Conservation (phyloP, 2,797 vertebrate species). For the Acanthurus leucopareius region DNA sequence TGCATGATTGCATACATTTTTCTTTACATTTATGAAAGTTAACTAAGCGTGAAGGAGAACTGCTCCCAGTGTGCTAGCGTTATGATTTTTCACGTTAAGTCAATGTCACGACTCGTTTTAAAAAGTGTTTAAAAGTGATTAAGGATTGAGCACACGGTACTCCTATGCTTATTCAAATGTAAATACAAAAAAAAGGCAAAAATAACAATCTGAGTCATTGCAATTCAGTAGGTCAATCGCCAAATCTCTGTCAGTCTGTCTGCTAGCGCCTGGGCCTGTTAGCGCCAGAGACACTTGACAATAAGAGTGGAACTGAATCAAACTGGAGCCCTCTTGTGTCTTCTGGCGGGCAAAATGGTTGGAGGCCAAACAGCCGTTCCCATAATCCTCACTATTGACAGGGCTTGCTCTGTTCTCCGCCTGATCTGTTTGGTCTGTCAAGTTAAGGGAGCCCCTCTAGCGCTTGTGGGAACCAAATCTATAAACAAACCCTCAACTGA, state of each 20-base stretch:
- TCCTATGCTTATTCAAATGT: slow-evolving; percentile 18
- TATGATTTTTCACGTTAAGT: slow-evolving; percentile 23
- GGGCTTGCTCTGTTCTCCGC: slow-evolving; percentile 76
- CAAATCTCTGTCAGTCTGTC: slow-evolving; percentile 56
- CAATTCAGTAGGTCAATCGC: slow-evolving; percentile 49
- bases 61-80: slow-evolving; percentile 2
- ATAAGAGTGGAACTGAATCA: slow-evolving; percentile 79
- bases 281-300: slow-evolving; percentile 78
- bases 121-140: neutral
- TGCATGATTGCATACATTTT: slow-evolving; percentile 37
- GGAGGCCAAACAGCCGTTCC: slow-evolving; percentile 80
- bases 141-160: slow-evolving; percentile 6
- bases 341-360: slow-evolving; percentile 80
- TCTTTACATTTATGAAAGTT: slow-evolving; percentile 40
- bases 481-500: slow-evolving; percentile 78
- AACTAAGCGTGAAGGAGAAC: slow-evolving; percentile 48
- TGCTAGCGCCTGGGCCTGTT: slow-evolving; percentile 53
- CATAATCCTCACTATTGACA: slow-evolving; percentile 82
- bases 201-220: slow-evolving; percentile 10
- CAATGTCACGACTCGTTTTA: slow-evolving; percentile 3
- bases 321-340: slow-evolving; percentile 81
- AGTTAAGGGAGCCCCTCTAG: slow-evolving; percentile 78
- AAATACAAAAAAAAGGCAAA: slow-evolving; percentile 18
- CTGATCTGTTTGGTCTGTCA: slow-evolving; percentile 82
- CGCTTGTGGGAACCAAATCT: slow-evolving; percentile 79